Evolutionary conservation across 1,140 invertebrate species (phyloP), one percentile per base, ranked within the genome.

Genomic region (Cotesia chilonis): DNA sequence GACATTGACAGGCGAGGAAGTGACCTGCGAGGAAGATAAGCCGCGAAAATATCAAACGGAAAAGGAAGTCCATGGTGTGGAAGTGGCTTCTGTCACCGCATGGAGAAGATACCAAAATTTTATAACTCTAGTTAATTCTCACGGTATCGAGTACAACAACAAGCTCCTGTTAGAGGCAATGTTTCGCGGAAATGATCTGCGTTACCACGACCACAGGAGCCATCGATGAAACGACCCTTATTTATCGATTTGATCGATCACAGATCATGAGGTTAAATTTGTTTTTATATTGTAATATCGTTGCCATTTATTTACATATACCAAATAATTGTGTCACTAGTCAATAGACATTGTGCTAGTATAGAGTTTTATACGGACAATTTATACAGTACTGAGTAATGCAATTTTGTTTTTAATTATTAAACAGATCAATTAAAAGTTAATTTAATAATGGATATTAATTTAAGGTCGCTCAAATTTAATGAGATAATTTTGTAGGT

Each of bases 51-150:
- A 63, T 59, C 66, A 20, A 38, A 67, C 75, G 76, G 76, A 83
- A 79, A 70, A 76, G 76, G 41, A 47, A 47, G 41, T 47, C 10
- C 6, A 47, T 10, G 10, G 10, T 47, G 41, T 47, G 41, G 41
- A 47, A 47, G 41, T 47, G 74, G 78, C 80, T 36, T 72, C 77
- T 71, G 72, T 77, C 36, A 84, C 81, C 7, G 83, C 83, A 0
- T 85, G 83, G 83, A 79, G 76, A 14, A 78, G 80, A 75, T 85
- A 84, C 67, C 77, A 79, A 66, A 78, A 79, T 52, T 79, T 83
- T 28, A 74, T 83, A 20, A 74, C 77, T 35, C 61, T 78, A 64
- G 78, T 85, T 68, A 76, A 82, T 51, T 77, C 79, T 20, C 75
- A 72, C 10, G 83, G 80, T 6, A 74, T 76, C 38, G 74, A 80